Percentiles rank a stretch among this genome's conserved stretches.
Conservation (phyloP, 2,113 vertebrate species). For the Chiloscyllium plagiosum region DNA sequence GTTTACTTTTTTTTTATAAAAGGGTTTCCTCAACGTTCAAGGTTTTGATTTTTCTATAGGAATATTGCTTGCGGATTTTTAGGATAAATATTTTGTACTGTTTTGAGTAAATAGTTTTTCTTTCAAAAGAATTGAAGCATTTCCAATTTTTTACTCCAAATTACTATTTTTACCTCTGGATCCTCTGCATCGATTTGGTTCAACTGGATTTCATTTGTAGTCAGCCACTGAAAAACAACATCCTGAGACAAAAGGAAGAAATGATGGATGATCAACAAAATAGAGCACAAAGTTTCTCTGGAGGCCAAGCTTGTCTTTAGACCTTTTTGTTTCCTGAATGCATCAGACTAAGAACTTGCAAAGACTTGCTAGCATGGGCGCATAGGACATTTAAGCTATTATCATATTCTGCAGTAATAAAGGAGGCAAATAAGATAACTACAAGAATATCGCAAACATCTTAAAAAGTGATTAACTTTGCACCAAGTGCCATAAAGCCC, state of each 20-base stretch:
- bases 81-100: not conserved
- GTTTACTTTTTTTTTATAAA: not conserved
- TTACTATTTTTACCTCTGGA: slow-evolving; percentile 71
- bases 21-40: not conserved
- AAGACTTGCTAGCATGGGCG: not conserved
- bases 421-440: not conserved
- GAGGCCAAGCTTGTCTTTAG: not conserved
- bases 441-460: not conserved
- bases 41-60: not conserved
- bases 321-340: not conserved
- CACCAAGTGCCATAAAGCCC: not conserved
- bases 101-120: not conserved
- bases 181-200: slow-evolving; percentile 91
- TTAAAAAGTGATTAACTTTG: not conserved
- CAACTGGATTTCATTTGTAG: slow-evolving; percentile 75
- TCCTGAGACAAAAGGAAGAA: slow-evolving; percentile 61
- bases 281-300: not conserved
- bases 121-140: not conserved
- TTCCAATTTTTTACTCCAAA: not conserved
- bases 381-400: not conserved
- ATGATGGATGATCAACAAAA: not conserved
- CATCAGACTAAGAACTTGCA: not conserved
- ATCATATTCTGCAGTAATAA: not conserved
- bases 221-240: slow-evolving; percentile 93
- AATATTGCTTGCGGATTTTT: not conserved